Conservation (phyloP, 2,113 vertebrate species). For the Daubentonia madagascariensis region DNA sequence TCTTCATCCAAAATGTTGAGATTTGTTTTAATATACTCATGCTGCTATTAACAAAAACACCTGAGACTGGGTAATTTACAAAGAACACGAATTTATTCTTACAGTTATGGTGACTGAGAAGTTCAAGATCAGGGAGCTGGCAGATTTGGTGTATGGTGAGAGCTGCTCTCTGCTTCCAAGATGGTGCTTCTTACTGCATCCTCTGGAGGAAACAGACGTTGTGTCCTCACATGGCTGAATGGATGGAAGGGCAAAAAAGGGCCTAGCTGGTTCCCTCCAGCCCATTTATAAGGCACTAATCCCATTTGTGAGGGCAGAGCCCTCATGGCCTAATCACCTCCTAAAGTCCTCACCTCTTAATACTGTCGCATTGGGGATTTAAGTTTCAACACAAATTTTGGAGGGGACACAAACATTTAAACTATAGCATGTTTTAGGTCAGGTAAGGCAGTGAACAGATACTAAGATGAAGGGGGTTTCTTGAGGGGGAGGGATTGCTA, state of each 20-base stretch:
- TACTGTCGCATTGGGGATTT: not conserved
- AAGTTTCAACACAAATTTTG: not conserved
- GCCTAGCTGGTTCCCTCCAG: not conserved
- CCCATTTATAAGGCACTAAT: not conserved
- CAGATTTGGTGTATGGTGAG: not conserved
- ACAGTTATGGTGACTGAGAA: not conserved
- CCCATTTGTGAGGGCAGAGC: not conserved
- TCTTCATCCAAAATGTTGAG: not conserved
- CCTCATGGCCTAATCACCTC: not conserved
- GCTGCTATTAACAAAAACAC: not conserved
- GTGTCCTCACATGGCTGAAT: not conserved
- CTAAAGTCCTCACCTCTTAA: not conserved
- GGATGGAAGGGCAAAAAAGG: not conserved
- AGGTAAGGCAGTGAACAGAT: not conserved
- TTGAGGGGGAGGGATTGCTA: not conserved
- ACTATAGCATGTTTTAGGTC: too few relatives aligned
- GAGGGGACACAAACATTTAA: not conserved
- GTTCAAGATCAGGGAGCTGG: not conserved
- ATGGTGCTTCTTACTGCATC: not conserved
- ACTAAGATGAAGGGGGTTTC: not conserved
- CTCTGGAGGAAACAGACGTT: not conserved
- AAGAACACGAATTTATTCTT: not conserved
- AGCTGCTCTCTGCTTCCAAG: not conserved
- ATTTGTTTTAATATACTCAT: not conserved
- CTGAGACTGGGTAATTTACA: not conserved